Evolutionary conservation across 2,113 vertebrate genomes (phyloP).

Genomic region (Myrmophylax atrothorax): DNA sequence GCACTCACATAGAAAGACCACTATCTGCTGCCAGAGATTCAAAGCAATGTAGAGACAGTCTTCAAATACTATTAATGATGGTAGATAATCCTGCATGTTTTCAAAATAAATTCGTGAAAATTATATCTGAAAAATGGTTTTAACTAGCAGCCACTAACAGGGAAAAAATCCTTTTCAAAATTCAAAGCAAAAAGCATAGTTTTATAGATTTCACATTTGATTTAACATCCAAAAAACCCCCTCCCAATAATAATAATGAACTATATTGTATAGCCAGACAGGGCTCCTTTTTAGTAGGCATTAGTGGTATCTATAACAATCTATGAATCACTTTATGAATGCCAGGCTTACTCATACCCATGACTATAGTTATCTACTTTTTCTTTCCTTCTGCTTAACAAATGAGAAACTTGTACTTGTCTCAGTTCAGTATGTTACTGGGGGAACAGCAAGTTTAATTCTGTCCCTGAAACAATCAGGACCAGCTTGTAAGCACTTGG

Average conservation of each 20-base stretch:
- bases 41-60: conserved; percentile 32
- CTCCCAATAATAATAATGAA: conserved; percentile 21
- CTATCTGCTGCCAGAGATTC: conserved; percentile 48
- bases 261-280: conserved; percentile 66
- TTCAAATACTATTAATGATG: not conserved
- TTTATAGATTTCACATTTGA: conserved; percentile 81
- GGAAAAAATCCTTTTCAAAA: conserved; percentile 59
- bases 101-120: conserved; percentile 64
- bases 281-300: conserved; percentile 68
- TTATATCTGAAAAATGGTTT: conserved; percentile 64
- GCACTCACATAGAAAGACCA: not conserved
- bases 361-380: conserved; percentile 79
- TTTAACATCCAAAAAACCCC: conserved; percentile 76
- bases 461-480: conserved; percentile 76
- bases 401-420: conserved; percentile 69
- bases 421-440: conserved; percentile 67
- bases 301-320: conserved; percentile 78
- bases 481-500: conserved; percentile 73
- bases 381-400: conserved; percentile 76
- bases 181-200: conserved; percentile 50
- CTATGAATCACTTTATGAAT: conserved; percentile 86
- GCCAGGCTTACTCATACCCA: conserved; percentile 76
- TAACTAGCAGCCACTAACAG: conserved; percentile 19
- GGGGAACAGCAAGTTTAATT: conserved; percentile 73
- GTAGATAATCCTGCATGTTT: conserved; percentile 23